Conservation (phyloP, 2,797 vertebrate genomes). For the Notamacropus eugenii region DNA sequence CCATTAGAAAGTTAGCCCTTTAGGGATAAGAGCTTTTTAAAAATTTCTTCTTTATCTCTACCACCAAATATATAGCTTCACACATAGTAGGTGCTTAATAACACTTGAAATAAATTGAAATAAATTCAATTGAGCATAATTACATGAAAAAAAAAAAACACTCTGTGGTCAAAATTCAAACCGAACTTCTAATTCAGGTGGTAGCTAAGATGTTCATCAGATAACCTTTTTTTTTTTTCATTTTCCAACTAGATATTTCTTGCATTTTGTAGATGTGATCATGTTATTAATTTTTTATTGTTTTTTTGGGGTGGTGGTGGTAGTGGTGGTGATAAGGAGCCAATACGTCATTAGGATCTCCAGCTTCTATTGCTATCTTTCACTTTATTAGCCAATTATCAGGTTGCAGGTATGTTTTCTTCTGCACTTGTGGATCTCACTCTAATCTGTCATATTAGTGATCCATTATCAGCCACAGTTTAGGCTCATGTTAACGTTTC, state of each 20-base stretch:
- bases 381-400: neutral
- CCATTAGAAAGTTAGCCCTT: neutral
- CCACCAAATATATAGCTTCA: neutral
- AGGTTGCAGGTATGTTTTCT: neutral
- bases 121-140: neutral
- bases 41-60: neutral
- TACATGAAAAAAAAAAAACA: neutral
- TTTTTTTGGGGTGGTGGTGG: neutral
- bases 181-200: neutral
- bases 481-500: conserved; percentile 17
- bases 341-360: neutral
- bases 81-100: neutral
- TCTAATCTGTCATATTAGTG: neutral
- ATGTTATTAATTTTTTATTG: neutral
- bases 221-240: neutral
- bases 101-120: neutral
- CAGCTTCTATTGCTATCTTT: conserved; percentile 2
- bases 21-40: neutral
- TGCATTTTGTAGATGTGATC: neutral
- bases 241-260: conserved; percentile 37
- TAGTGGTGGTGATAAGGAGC: neutral
- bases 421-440: neutral
- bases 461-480: neutral
- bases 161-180: neutral
- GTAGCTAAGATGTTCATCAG: neutral